Base-by-base conservation (phyloP, 1,140 invertebrate species). In the Yoshiicerus persimilis region DNA sequence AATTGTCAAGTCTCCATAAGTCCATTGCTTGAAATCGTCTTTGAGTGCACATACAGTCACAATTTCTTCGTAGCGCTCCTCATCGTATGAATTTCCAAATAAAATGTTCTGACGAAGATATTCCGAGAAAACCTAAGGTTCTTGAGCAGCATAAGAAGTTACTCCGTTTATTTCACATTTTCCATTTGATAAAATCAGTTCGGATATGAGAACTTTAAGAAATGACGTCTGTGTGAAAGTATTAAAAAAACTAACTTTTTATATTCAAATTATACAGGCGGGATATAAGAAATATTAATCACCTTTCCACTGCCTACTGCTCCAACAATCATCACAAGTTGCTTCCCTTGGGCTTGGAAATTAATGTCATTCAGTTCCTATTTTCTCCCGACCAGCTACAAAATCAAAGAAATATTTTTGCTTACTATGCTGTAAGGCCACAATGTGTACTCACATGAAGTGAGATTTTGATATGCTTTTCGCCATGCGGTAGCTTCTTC, bases 1-100 rank as follows among this genome's bases (percentile, higher is more conserved):
- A 64, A 97, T 93, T 0, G 97, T 99, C 91, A 95, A 95, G 91
- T 99, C 98, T 13, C 96, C 96, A 90, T 95, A 93, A 0, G 95
- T 94, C 90, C 97, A 95, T 20, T 96, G 94, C 70, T 95, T 93
- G 86, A 97, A 95, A 91, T 98, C 97, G 23, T 93, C 93, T 39
- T 94, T 92, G 25, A 96, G 91, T 0, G 95, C 94, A 91, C 91
- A 91, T 86, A 92, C 84, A 86, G 88, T 88, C 41, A 92, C 2
- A 23, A 92, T 86, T 88, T 91, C 84, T 34, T 92, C 92, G 92
- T 92, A 93, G 85, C 91, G 91, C 27, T 91, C 89, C 75, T 91
- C 87, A 75, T 94, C 92, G 90, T 92, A 94, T 4, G 91, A 86
- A 56, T 92, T 91, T 16, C 95, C 95, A 92, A 96, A 95, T 5